Conservation (phyloP, 2,797 vertebrate species). For the Scolopax bukidnonensis region DNA sequence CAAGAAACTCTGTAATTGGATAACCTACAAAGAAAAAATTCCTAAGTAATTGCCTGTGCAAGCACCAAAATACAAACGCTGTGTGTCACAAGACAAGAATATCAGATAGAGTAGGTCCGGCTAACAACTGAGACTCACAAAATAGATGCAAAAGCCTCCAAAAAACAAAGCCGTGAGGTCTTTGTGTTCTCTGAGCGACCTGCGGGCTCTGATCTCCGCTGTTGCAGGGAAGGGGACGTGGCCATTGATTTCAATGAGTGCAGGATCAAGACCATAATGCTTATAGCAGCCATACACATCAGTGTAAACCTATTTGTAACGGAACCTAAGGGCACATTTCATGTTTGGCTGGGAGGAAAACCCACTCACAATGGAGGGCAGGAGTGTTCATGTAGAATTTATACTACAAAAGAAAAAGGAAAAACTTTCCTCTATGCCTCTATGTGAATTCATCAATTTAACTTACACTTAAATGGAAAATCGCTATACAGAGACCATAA, state of each 20-base stretch:
- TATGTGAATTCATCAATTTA: constrained; percentile 78
- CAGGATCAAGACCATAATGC: constrained; percentile 65
- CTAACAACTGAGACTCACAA: neutral
- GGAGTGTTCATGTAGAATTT: constrained; percentile 71
- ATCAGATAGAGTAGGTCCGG: accelerated
- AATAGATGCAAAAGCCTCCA: neutral
- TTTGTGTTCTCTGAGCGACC: neutral
- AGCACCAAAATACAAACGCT: neutral
- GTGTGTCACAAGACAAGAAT: neutral
- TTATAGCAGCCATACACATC: constrained; percentile 48
- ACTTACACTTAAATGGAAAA: constrained; percentile 78
- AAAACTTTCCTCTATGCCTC: constrained; percentile 66
- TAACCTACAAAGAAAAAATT: neutral
- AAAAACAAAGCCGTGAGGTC: neutral
- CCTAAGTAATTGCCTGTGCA: neutral
- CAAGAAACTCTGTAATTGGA: neutral
- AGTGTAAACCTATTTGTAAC: constrained; percentile 59
- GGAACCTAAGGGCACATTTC: constrained; percentile 70
- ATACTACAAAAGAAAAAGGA: constrained; percentile 66
- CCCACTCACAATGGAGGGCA: constrained; percentile 66
- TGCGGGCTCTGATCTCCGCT: neutral
- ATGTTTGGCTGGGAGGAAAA: constrained; percentile 57
- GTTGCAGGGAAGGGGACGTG: neutral
- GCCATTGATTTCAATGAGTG: constrained; percentile 61
- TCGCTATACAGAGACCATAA: constrained; percentile 78